These are phyloP conservation scores for Therioaphis trifolii DNA, from an alignment of 2,888 invertebrate species.

Conservation along the genomic window DNA sequence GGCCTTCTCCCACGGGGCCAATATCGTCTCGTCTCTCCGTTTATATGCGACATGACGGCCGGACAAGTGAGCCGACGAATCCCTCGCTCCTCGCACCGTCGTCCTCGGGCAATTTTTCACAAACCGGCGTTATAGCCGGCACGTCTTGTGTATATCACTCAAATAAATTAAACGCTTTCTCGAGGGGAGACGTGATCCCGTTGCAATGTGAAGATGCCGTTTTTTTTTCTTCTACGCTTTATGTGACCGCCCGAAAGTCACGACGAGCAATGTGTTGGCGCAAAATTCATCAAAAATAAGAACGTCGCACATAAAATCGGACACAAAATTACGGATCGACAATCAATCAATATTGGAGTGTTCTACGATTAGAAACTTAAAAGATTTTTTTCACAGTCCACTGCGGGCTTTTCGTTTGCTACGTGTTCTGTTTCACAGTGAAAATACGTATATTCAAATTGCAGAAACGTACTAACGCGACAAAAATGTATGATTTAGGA, in stretches of 20 bases:
- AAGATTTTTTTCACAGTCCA: no score
- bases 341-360: no score
- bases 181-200: not conserved
- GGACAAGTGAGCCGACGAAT: conserved; percentile 13
- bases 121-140: conserved; percentile 14
- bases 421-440: no score
- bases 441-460: no score
- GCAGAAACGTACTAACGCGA: not conserved
- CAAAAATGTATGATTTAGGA: no score
- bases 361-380: no score
- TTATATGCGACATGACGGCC: conserved; percentile 38
- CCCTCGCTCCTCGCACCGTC: not conserved
- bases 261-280: not conserved
- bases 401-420: no score
- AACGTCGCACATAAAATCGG: no score
- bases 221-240: not conserved
- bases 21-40: conserved; percentile 50
- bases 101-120: conserved; percentile 22
- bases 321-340: no score
- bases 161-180: conserved; percentile 57
- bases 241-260: not conserved
- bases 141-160: conserved; percentile 45
- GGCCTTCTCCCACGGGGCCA: conserved; percentile 15
- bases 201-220: no score
- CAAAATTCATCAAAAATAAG: no score